Conservation (phyloP, 2,797 vertebrate genomes). For the Microctenopoma steveboyesi region DNA sequence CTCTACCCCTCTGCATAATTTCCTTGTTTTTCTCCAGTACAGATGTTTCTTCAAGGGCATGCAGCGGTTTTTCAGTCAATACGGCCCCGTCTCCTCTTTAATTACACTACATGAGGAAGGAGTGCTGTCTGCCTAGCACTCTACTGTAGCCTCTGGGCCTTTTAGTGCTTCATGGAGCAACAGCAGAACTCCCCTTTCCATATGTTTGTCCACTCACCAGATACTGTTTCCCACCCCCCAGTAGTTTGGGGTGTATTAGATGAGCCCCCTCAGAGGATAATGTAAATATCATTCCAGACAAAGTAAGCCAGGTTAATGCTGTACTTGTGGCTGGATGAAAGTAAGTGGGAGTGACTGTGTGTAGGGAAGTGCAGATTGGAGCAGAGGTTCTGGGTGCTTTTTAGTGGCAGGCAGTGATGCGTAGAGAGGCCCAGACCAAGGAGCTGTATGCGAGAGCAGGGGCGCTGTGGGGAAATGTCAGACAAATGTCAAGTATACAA, state of each 20-base stretch:
- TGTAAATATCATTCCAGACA: constrained; percentile 24
- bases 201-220: constrained; percentile 58
- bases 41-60: constrained; percentile 87
- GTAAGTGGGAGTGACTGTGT: constrained; percentile 54
- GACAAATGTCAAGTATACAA: constrained; percentile 86
- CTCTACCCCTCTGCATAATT: constrained; percentile 78
- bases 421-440: constrained; percentile 58
- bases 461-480: constrained; percentile 80
- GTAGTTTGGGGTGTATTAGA: constrained; percentile 29
- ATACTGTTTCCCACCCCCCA: constrained; percentile 28
- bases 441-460: constrained; percentile 48
- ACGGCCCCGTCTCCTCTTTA: constrained; percentile 82
- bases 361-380: constrained; percentile 51
- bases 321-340: constrained; percentile 39
- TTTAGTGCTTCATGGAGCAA: constrained; percentile 47
- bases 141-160: constrained; percentile 66
- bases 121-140: constrained; percentile 73
- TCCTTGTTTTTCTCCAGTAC: constrained; percentile 85
- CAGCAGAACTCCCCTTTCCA: constrained; percentile 51
- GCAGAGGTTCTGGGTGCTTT: constrained; percentile 55
- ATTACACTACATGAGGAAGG: constrained; percentile 82
- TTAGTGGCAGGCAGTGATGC: constrained; percentile 57
- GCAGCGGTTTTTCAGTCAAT: constrained; percentile 84
- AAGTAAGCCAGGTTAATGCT: constrained; percentile 47
- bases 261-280: constrained; percentile 12